Evolutionary conservation across 64 coral and sea anemone species (phyloP).

Genomic region (Platygyra sinensis): DNA sequence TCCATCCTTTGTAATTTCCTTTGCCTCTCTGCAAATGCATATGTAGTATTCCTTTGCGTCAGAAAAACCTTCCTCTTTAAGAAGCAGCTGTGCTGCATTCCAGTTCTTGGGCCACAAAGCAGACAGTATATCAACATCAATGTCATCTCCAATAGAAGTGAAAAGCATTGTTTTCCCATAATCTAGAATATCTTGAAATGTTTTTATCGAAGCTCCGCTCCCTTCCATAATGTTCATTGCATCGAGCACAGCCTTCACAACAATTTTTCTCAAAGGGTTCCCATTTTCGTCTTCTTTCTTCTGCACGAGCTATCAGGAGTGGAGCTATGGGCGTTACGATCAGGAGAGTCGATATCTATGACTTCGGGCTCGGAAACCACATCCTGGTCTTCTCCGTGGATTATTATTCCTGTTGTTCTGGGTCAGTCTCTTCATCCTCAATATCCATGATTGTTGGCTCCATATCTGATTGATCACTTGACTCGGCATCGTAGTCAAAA

Average conservation of each 20-base stretch:
- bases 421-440: neutral
- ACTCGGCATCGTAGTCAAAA: neutral
- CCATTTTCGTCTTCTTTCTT: neutral
- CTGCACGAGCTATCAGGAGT: too few relatives aligned
- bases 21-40: conserved; percentile 38
- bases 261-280: conserved; percentile 59
- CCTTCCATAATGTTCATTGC: conserved; percentile 61
- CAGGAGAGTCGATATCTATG: conserved; percentile 11
- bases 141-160: conserved; percentile 9
- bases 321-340: too few relatives aligned
- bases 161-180: conserved; percentile 60
- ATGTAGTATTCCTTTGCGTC: conserved; percentile 75
- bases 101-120: conserved; percentile 78
- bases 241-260: conserved; percentile 61
- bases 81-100: conserved; percentile 60
- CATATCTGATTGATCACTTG: neutral
- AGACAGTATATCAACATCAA: conserved; percentile 65
- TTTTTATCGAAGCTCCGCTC: conserved; percentile 61
- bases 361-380: neutral
- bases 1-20: conserved; percentile 16
- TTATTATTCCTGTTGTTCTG: neutral
- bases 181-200: conserved; percentile 67
- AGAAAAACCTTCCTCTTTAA: conserved; percentile 78
- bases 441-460: neutral
- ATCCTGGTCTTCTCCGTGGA: neutral